Conservation (phyloP, 2,888 invertebrate species). For the Byasa hedistus region DNA sequence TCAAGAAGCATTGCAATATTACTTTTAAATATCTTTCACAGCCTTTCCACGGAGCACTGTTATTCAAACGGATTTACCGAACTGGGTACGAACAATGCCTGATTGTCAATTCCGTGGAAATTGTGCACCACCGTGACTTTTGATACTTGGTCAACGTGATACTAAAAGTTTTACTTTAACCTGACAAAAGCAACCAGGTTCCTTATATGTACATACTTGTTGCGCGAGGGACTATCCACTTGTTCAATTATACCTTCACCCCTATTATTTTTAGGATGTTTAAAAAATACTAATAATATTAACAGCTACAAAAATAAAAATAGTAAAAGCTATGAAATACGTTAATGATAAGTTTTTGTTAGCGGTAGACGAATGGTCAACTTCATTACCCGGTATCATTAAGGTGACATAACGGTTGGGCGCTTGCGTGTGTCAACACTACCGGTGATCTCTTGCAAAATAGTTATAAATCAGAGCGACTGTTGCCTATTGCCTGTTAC, state of each 20-base stretch:
- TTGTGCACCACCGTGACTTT: slow-evolving; percentile 45
- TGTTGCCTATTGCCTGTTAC: slow-evolving; percentile 31
- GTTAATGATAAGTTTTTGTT: too few species aligned
- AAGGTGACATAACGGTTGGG: slow-evolving; percentile 46
- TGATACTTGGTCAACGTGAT: slow-evolving; percentile 43
- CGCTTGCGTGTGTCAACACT: slow-evolving; percentile 38
- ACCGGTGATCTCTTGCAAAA: slow-evolving; percentile 48
- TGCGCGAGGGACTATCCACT: too few species aligned
- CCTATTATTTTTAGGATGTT: too few species aligned
- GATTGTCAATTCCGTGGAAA: slow-evolving; percentile 63
- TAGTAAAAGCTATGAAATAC: too few species aligned
- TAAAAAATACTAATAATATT: too few species aligned
- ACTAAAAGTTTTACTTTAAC: slow-evolving; percentile 40
- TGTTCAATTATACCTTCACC: too few species aligned
- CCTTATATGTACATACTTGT: too few species aligned
- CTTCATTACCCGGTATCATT: slow-evolving; percentile 31
- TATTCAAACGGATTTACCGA: slow-evolving; percentile 5
- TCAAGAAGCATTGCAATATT: background rate
- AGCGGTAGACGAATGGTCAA: too few species aligned
- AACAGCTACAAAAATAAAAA: too few species aligned
- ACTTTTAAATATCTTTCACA: slow-evolving; percentile 20
- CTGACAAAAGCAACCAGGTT: background rate
- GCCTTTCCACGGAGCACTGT: slow-evolving; percentile 27
- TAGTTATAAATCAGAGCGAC: slow-evolving; percentile 43
- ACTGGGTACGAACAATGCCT: slow-evolving; percentile 52